A percentile compares a stretch with the other conserved stretches of the same genome.
These are phyloP conservation scores for Leptinotarsa tumamoca DNA, from an alignment of 2,888 invertebrate genomes.

Conservation along the genomic window DNA sequence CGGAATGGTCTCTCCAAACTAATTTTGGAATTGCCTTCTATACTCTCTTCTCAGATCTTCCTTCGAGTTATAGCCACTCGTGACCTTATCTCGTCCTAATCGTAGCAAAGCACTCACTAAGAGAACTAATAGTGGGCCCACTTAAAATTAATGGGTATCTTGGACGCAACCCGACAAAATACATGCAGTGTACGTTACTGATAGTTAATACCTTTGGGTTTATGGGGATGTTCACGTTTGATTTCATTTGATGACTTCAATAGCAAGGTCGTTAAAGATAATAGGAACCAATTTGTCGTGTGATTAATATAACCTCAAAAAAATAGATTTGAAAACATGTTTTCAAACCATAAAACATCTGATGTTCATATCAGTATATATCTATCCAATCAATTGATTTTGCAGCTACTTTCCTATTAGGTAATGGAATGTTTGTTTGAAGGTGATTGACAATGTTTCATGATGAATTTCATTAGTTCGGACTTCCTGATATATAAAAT, in stretches of 20 bases:
- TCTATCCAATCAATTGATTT: no score
- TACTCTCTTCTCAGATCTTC: conserved; percentile 22
- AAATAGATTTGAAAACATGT: no score
- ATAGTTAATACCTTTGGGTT: neutral
- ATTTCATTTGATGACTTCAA: neutral
- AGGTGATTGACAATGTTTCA: no score
- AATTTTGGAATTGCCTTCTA: neutral
- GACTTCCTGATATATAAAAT: no score
- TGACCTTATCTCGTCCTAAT: conserved; percentile 28
- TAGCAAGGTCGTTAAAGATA: no score
- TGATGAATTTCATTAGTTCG: no score
- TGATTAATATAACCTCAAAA: no score
- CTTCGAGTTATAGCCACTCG: conserved; percentile 36
- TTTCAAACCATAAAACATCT: no score
- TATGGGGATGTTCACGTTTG: neutral
- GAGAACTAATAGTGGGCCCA: conserved; percentile 37
- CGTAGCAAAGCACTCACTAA: conserved; percentile 15
- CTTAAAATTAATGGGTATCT: conserved; percentile 32
- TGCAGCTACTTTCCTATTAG: no score
- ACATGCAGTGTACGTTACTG: conserved; percentile 8
- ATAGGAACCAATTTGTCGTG: no score
- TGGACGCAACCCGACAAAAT: neutral
- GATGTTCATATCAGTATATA: no score
- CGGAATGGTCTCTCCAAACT: neutral
- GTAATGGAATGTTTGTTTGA: no score